These are phyloP conservation scores for Papilio machaon DNA, from an alignment of 1,140 invertebrate species.

Conservation along the genomic window DNA sequence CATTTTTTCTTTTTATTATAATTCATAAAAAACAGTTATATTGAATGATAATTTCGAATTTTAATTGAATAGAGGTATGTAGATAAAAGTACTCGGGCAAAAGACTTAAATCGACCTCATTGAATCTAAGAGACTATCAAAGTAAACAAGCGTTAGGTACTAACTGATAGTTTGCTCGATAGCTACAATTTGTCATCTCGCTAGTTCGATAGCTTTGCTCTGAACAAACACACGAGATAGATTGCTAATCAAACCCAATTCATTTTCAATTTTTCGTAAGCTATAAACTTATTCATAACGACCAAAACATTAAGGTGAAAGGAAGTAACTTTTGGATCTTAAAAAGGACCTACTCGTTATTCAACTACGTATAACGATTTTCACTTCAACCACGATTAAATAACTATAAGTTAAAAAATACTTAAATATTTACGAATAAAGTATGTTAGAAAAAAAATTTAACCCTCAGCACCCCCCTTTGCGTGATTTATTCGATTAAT, in stretches of 20 bases:
- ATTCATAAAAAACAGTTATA: too few species aligned
- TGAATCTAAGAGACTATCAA: neutral
- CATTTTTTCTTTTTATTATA: too few species aligned
- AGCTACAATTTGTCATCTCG: neutral
- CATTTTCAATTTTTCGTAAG: neutral
- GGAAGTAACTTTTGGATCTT: too few species aligned
- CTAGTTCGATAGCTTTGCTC: neutral
- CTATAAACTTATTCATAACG: too few species aligned
- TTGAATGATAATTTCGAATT: too few species aligned
- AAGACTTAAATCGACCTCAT: neutral
- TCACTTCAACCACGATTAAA: neutral
- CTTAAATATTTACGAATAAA: neutral
- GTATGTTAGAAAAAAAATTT: neutral
- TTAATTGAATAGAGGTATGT: neutral
- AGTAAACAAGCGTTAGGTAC: neutral
- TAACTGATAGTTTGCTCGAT: neutral
- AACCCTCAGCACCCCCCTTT: neutral
- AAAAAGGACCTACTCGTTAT: too few species aligned
- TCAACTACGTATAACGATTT: neutral
- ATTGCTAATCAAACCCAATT: conserved; percentile 4
- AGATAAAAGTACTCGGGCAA: neutral
- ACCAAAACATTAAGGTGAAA: too few species aligned
- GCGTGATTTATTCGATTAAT: conserved; percentile 13
- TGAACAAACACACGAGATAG: neutral
- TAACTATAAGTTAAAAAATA: neutral